Evolutionary conservation across 92 coral and sea anemone genomes (phyloP), one percentile per base, ranked within the genome.

Genomic region (Isaurus tuberculatus): DNA sequence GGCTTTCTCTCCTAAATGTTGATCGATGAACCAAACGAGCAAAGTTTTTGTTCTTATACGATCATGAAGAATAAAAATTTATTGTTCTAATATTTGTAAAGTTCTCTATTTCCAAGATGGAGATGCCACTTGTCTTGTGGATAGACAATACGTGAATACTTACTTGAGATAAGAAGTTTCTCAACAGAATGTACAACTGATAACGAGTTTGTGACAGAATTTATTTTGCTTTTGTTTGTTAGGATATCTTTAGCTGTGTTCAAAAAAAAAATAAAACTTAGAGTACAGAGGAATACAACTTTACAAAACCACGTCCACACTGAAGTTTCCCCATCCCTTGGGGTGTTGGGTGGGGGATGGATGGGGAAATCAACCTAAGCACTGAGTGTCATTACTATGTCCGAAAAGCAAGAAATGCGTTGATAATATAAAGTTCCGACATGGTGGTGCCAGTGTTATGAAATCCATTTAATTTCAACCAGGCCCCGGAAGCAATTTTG

Each of bases 371-470:
- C n/a, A n/a, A n/a, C n/a, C n/a, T 40, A 4, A 13, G 11, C 10
- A 40, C 46, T 8, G 11, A 7, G 46, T 2, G 3, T 40, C 46
- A 40, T 40, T 13, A 40, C 46, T 2, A 13, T 40, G 7, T 40
- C 46, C 46, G 7, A 70, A 70, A 27, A 22, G 53, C 37, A 23
- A 40, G 30, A 70, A 37, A n/a, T 20, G 40, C 26, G 14, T 23
- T 22, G 55, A 22, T 70, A 70, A 49, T 4, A 13, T n/a, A 16
- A n/a, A 25, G 27, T 43, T 23, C 75, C 31, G 57, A 22, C 75
- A 70, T 36, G 14, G 40, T 70, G 75, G 51, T 70, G 75, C 75
- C 75, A 70, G 51, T 23, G 32, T 37, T 42, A 23, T 37, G 53
- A 37, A 70, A 40, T 25, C 75, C 29, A 70, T 70, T 70, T 40